Evolutionary conservation across 2,113 vertebrate species (phyloP).

Genomic region (Dasyurus viverrinus): DNA sequence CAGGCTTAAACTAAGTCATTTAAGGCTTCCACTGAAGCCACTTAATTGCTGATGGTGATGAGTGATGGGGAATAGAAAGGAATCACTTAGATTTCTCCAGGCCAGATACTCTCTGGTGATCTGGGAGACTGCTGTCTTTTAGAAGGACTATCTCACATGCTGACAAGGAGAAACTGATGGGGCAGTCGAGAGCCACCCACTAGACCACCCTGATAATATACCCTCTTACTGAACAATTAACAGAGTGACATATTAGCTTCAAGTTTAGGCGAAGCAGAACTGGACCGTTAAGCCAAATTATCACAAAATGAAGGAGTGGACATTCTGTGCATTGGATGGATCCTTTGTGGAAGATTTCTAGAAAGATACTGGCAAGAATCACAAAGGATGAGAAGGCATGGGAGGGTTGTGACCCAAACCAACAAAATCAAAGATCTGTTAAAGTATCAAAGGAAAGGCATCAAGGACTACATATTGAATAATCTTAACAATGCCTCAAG

Average conservation of each 20-base stretch:
- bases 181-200: neutral
- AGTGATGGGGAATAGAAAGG: no score
- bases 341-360: neutral
- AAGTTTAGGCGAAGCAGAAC: neutral
- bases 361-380: neutral
- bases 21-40: neutral
- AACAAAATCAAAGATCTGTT: neutral
- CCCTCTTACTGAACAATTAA: neutral
- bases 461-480: neutral
- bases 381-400: neutral
- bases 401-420: neutral
- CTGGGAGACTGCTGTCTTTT: neutral
- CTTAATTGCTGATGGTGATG: neutral
- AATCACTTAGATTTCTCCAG: neutral
- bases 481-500: neutral
- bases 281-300: neutral
- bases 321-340: neutral
- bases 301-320: neutral
- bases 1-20: neutral
- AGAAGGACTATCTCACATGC: neutral
- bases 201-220: neutral
- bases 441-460: neutral
- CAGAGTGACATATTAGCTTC: neutral
- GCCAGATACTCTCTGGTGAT: neutral
- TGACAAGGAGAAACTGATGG: neutral